Conservation (phyloP, 1,140 invertebrate genomes). For the Acromyrmex heyeri region DNA sequence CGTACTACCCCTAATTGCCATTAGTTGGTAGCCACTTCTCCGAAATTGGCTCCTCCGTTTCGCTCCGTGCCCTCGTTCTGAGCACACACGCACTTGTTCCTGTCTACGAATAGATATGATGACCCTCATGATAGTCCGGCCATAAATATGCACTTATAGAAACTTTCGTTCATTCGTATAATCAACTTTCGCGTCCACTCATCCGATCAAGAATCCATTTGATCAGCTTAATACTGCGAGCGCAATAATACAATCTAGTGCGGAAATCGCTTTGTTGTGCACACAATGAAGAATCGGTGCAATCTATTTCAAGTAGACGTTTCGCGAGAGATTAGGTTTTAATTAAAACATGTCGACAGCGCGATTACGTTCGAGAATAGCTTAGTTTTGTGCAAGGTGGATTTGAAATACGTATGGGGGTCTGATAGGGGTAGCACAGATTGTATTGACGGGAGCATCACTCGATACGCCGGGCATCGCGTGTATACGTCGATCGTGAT, state of each 20-base stretch:
- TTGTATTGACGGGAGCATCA: slow-evolving; percentile 59
- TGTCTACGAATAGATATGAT: neutral
- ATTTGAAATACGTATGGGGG: slow-evolving; percentile 62
- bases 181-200: slow-evolving; percentile 25
- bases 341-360: slow-evolving; percentile 32
- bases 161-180: slow-evolving; percentile 46
- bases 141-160: slow-evolving; percentile 40
- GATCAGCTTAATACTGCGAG: neutral
- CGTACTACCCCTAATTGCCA: slow-evolving; percentile 77
- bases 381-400: slow-evolving; percentile 53
- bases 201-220: slow-evolving; percentile 18
- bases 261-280: neutral
- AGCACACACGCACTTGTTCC: neutral
- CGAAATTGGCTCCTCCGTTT: slow-evolving; percentile 74
- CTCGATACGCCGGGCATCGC: slow-evolving; percentile 66
- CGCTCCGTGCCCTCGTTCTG: slow-evolving; percentile 47
- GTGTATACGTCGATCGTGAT: slow-evolving; percentile 62
- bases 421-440: slow-evolving; percentile 30
- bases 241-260: neutral
- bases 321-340: slow-evolving; percentile 26
- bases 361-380: slow-evolving; percentile 35
- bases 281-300: neutral
- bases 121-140: neutral
- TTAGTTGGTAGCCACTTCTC: slow-evolving; percentile 75
- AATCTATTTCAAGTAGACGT: slow-evolving; percentile 3